Evolutionary conservation across 53 echinoderm and acorn worm species (phyloP).

Genomic region (Arbacia lixula): DNA sequence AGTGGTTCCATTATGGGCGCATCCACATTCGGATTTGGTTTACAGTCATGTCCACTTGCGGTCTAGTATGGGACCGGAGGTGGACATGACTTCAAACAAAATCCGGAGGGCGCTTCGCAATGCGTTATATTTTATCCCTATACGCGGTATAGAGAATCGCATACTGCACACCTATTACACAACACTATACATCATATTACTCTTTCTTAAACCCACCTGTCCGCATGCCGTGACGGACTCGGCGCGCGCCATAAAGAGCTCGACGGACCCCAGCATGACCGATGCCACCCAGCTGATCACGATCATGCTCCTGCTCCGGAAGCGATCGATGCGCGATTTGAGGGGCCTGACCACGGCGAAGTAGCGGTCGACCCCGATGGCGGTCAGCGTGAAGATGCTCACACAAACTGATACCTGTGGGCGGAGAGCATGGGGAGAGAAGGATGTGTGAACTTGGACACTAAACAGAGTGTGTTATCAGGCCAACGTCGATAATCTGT

Average conservation of each 20-base stretch:
- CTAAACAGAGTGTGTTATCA: too few relatives aligned
- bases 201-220: slow-evolving; percentile 40
- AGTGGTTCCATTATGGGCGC: too few relatives aligned
- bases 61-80: too few relatives aligned
- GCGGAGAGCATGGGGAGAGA: not conserved
- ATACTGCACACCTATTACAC: not conserved
- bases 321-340: slow-evolving; percentile 75
- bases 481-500: too few relatives aligned
- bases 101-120: too few relatives aligned
- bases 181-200: not conserved
- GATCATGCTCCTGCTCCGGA: slow-evolving; percentile 74
- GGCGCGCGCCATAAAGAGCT: slow-evolving; percentile 66
- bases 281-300: slow-evolving; percentile 75
- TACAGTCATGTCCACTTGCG: too few relatives aligned
- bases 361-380: slow-evolving; percentile 88
- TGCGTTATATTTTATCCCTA: too few relatives aligned
- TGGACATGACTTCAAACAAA: too few relatives aligned
- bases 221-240: slow-evolving; percentile 56
- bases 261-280: slow-evolving; percentile 67
- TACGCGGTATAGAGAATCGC: not conserved
- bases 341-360: slow-evolving; percentile 88
- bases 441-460: too few relatives aligned
- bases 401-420: slow-evolving; percentile 49
- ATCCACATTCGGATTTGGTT: too few relatives aligned
- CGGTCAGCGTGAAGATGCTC: slow-evolving; percentile 79